phyloP scores from a whole-genome alignment of 2,113 vertebrate species.

The Ptychochromis oligacanthus region DNA sequence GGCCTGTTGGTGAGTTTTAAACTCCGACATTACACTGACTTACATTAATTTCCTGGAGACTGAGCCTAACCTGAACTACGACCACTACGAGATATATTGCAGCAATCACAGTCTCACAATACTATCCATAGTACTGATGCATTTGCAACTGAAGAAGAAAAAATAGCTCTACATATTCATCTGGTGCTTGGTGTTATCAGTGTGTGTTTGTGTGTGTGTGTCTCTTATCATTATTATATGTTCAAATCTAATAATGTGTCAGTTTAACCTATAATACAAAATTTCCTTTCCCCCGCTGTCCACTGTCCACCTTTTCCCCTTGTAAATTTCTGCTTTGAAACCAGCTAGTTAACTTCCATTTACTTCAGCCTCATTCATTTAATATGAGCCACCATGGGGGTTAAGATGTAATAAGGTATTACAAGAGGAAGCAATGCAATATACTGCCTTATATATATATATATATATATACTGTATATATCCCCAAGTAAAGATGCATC shows the following conservation, averaged over 20 bases:
- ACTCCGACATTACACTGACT: not conserved
- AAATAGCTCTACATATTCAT: not conserved
- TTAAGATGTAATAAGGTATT: not conserved
- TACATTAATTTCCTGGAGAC: not conserved
- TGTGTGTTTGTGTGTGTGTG: too few species aligned
- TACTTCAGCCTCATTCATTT: not conserved
- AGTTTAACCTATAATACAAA: too few species aligned
- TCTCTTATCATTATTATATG: too few species aligned
- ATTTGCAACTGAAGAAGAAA: not conserved
- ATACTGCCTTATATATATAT: not conserved
- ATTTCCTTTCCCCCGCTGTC: too few species aligned
- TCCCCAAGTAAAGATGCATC: not conserved
- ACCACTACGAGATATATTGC: not conserved
- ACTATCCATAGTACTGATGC: not conserved
- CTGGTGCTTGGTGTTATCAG: too few species aligned
- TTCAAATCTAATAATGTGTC: too few species aligned
- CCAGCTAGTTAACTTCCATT: not conserved
- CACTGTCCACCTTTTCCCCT: too few species aligned
- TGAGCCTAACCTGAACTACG: not conserved
- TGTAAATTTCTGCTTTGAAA: not conserved
- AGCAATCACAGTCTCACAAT: not conserved
- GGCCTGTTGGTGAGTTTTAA: conserved; percentile 77
- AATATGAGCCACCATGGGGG: not conserved
- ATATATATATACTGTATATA: too few species aligned
- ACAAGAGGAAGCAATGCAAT: not conserved